Conservation (phyloP, 1,140 invertebrate genomes). For the Anastatus disparis region DNA sequence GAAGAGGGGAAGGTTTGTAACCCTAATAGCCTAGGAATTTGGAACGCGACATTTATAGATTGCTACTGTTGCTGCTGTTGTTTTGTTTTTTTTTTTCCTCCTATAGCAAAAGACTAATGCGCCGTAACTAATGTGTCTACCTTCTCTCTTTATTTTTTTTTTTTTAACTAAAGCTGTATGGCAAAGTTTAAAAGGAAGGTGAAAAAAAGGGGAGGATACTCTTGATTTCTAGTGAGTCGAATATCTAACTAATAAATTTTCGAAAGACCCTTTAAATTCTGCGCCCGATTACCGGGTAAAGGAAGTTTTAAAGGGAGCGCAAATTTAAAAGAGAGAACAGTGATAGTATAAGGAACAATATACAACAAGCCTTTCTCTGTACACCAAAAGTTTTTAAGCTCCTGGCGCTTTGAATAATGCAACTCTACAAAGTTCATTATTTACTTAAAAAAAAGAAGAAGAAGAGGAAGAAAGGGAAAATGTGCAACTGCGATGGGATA, state of each 20-base stretch:
- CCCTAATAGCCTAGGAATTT: constrained; percentile 24
- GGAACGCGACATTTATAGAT: constrained; percentile 20
- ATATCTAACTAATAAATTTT: constrained; percentile 2
- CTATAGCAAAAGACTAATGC: not conserved
- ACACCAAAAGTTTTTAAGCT: not conserved
- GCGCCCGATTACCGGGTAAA: not conserved
- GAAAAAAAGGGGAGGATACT: no score
- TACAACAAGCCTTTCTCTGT: no score
- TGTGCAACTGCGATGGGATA: not conserved
- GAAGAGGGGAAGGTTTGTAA: not conserved
- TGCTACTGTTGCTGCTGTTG: not conserved
- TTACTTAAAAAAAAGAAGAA: constrained; percentile 18
- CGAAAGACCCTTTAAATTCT: not conserved
- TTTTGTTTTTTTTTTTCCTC: not conserved
- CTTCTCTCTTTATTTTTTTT: not conserved
- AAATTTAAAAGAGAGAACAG: no score
- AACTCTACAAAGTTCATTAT: not conserved
- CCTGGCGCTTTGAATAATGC: not conserved
- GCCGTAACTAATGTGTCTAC: constrained; percentile 13
- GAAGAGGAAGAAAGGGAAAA: no score
- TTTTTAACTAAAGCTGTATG: no score
- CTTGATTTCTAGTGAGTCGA: not conserved
- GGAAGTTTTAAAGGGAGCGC: not conserved
- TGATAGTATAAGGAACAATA: no score
- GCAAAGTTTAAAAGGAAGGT: no score